A percentile compares a stretch with the other conserved stretches of the same genome.
Conservation (phyloP, 2,797 vertebrate genomes). For the Rhynchotus rufescens region DNA sequence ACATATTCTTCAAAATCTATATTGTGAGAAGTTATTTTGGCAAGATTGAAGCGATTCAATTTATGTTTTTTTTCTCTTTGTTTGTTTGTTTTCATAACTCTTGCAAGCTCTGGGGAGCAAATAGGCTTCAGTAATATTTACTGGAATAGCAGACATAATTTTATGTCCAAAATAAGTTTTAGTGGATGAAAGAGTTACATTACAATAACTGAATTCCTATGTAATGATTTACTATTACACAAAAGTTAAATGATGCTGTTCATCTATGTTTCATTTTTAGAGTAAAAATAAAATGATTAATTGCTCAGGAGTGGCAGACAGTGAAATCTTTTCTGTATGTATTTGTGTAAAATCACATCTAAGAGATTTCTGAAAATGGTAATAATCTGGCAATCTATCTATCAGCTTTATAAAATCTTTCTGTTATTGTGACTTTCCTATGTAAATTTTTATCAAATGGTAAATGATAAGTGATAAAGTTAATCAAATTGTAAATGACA, state of each 20-base stretch:
- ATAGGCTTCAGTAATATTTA: background rate
- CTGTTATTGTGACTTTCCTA: background rate
- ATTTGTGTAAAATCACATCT: background rate
- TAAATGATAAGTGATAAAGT: background rate
- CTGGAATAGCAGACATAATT: background rate
- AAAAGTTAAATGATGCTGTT: background rate
- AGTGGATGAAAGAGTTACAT: background rate
- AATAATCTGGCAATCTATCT: background rate
- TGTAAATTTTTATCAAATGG: background rate
- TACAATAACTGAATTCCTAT: background rate
- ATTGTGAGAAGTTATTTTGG: background rate
- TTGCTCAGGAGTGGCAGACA: background rate
- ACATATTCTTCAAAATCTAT: fast-evolving
- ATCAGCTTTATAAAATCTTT: background rate
- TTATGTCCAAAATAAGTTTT: background rate
- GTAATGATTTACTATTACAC: background rate
- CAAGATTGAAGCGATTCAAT: background rate
- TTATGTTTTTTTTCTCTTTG: background rate
- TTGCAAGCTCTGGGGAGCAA: background rate
- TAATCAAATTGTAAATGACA: background rate
- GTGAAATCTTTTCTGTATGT: background rate
- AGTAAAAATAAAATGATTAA: background rate
- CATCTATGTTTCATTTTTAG: background rate
- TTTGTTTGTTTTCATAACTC: background rate
- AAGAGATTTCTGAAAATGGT: background rate